Conservation (phyloP, 2,888 invertebrate genomes). For the Notocelia uddmanniana region DNA sequence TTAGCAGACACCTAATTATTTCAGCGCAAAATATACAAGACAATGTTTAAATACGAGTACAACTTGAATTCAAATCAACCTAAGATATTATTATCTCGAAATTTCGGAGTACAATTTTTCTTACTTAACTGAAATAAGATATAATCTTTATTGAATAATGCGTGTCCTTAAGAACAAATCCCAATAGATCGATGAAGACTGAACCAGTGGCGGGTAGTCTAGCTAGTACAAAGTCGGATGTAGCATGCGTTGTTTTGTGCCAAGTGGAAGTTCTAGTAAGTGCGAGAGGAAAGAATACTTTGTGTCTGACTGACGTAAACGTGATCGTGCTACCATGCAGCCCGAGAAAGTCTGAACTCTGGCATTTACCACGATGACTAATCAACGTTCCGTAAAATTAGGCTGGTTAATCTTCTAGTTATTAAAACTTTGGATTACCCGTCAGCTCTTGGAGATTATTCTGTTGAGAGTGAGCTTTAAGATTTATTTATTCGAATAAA, state of each 20-base stretch:
- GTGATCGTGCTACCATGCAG: too few relatives aligned
- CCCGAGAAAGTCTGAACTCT: slow-evolving; percentile 1
- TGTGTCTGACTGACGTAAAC: too few relatives aligned
- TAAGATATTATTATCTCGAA: too few relatives aligned
- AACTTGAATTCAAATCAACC: too few relatives aligned
- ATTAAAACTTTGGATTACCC: slow-evolving; percentile 12
- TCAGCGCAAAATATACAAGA: not conserved
- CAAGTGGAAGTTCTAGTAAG: too few relatives aligned
- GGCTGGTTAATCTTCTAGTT: slow-evolving; percentile 1
- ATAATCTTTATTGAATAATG: not conserved
- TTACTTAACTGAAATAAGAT: too few relatives aligned
- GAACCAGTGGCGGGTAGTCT: too few relatives aligned
- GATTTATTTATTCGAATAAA: slow-evolving; percentile 3
- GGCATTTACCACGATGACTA: not conserved
- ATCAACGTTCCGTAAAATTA: not conserved
- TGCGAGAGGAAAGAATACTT: too few relatives aligned
- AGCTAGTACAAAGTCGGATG: too few relatives aligned
- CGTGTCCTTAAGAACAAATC: not conserved
- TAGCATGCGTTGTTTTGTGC: too few relatives aligned
- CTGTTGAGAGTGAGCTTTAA: not conserved
- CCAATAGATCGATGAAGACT: not conserved
- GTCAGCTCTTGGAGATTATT: not conserved
- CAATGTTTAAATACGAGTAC: not conserved
- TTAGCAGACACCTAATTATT: not conserved
- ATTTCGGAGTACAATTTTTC: too few relatives aligned